Conservation (phyloP, 2,888 invertebrate species). For the Tachina fera region DNA sequence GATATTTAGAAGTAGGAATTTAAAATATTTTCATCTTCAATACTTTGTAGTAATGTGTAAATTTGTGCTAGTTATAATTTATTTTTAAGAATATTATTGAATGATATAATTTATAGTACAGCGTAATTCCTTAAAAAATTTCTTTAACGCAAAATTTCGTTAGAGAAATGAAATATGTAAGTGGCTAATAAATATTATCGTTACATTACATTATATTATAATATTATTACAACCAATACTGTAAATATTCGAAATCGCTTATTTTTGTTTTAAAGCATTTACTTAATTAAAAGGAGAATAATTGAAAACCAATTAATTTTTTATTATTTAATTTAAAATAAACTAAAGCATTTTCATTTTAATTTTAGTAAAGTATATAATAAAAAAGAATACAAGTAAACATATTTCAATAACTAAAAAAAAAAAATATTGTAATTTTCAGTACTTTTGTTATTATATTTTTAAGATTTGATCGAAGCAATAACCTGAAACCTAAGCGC, state of each 20-base stretch:
- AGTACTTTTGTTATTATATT: constrained; percentile 58
- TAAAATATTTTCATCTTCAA: constrained; percentile 20
- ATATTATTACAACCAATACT: background rate
- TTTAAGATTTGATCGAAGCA: constrained; percentile 56
- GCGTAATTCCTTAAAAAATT: background rate
- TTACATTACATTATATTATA: no score
- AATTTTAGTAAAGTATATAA: constrained; percentile 6
- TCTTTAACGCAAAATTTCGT: background rate
- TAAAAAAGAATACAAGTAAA: constrained; percentile 5
- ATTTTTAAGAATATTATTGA: constrained; percentile 11
- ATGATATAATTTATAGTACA: constrained; percentile 5
- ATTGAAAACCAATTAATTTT: background rate
- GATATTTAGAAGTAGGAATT: background rate
- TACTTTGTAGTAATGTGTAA: constrained; percentile 34
- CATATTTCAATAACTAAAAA: constrained; percentile 2
- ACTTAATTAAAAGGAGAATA: constrained; percentile 1
- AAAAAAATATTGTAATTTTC: constrained; percentile 23
- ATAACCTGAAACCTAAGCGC: constrained; percentile 22
- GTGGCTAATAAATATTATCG: background rate
- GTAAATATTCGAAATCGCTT: constrained; percentile 33
- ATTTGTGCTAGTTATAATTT: constrained; percentile 18
- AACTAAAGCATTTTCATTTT: constrained; percentile 38
- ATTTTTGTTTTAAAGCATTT: constrained; percentile 49
- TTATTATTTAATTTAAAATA: constrained; percentile 11
- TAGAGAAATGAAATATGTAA: background rate